Evolutionary conservation across 2,113 vertebrate genomes (phyloP), one percentile per base, ranked within the genome.

Genomic region (Entelurus aequoreus): DNA sequence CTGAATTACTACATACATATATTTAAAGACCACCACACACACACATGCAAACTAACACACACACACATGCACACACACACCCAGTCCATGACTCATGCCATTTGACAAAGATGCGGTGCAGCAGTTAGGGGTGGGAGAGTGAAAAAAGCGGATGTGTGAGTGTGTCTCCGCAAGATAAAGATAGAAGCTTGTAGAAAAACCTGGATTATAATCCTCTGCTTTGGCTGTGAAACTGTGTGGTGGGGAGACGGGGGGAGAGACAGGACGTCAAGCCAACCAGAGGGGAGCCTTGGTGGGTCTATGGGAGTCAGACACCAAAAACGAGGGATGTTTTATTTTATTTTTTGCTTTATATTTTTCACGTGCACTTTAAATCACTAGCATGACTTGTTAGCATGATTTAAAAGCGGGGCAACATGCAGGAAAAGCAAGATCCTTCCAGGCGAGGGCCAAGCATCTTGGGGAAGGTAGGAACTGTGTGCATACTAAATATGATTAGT

Each of bases 401-500:
- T 61, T 79, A 69, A 79, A 77, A 69, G 72, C 69, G 72, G 70
- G 62, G 4, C 70, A 84, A 73, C 68, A 89, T 90, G 88, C 86
- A 85, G 69, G 76, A 86, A 60, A 86, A 86, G 54, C 78, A 68
- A 60, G 81, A 90, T 72, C 58, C 81, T 69, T 82, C 61, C 60
- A 80, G 66, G 60, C 74, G 58, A 74, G 62, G 66, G 21, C 38
- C 71, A 1, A 74, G 73, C 64, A 54, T 13, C 69, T 54, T 71
- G 49, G 80, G 76, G 49, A 88, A 88, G 85, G 88, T 90, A 88
- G 65, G 88, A 69, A 66, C 28, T 62, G 68, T 46, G 38, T 67
- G 12, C 52, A 46, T 46, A 42, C 40, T 9, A 42, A 42, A 10
- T 42, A 9, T 42, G 40, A 47, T 0, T 50, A 28, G n/a, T 44